Conservation (phyloP, 2,113 vertebrate genomes). For the Ciconia boyciana region DNA sequence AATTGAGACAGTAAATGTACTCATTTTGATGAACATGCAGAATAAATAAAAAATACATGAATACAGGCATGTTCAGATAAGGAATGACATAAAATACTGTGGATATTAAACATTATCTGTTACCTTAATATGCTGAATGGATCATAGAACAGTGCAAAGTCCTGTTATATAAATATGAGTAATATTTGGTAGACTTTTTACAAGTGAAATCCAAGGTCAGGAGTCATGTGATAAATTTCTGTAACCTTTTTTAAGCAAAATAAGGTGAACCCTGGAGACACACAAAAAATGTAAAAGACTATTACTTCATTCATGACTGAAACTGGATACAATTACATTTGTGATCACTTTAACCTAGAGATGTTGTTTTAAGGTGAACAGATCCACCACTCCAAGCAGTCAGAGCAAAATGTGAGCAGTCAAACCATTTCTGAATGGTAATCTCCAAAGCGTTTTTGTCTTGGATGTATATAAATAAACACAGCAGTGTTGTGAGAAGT, state of each 20-base stretch:
- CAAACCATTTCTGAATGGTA: neutral
- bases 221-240: neutral
- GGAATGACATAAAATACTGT: neutral
- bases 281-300: neutral
- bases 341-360: neutral
- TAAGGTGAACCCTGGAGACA: neutral
- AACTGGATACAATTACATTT: neutral
- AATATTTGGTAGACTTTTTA: neutral
- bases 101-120: neutral
- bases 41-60: neutral
- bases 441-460: neutral
- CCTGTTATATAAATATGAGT: neutral
- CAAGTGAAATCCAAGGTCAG: neutral
- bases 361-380: neutral
- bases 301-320: neutral
- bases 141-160: neutral
- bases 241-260: neutral
- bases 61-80: neutral
- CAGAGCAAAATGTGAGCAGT: neutral
- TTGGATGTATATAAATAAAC: neutral
- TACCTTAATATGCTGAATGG: neutral
- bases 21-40: neutral
- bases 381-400: neutral
- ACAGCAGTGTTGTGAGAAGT: neutral
- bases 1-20: neutral